Conservation (phyloP, 30 jellyfish, hydroid and myxozoan genomes). For the Hydractinia symbiolongicarpus region DNA sequence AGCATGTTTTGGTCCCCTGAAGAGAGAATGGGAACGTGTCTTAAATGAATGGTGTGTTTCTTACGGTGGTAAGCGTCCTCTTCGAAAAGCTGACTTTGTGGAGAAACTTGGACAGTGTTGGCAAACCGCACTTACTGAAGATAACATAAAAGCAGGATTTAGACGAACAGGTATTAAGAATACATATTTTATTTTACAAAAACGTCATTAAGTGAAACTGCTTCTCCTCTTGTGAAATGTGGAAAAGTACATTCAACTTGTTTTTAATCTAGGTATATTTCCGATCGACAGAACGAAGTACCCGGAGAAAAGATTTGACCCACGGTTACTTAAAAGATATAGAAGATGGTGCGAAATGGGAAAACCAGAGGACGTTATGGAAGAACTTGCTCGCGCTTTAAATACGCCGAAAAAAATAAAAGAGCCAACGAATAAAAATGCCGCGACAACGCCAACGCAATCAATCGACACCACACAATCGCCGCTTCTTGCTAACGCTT, state of each 20-base stretch:
- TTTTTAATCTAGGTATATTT: not conserved
- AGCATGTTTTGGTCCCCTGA: conserved; percentile 43
- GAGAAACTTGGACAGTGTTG: conserved; percentile 25
- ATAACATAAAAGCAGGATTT: conserved; percentile 27
- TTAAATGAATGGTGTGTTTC: conserved; percentile 12
- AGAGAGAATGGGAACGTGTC: conserved; percentile 20
- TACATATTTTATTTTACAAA: no score
- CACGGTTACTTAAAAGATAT: conserved; percentile 13
- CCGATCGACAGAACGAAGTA: conserved; percentile 37
- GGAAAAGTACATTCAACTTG: not conserved
- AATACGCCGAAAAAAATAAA: conserved; percentile 19
- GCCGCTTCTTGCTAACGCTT: no score
- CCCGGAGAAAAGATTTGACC: conserved; percentile 29
- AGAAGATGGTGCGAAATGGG: conserved; percentile 29
- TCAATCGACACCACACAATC: no score
- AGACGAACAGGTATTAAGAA: conserved; percentile 2
- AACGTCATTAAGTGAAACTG: not conserved
- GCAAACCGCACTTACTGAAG: conserved; percentile 24
- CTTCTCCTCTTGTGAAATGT: not conserved
- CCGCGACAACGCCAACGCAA: not conserved
- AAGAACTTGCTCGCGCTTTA: conserved; percentile 20
- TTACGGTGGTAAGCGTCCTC: conserved; percentile 16
- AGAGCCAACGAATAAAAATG: not conserved
- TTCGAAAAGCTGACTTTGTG: conserved; percentile 18
- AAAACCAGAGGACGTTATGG: conserved; percentile 23